Base-by-base conservation (phyloP, 2,797 vertebrate genomes). In the Sebastes miniatus region DNA sequence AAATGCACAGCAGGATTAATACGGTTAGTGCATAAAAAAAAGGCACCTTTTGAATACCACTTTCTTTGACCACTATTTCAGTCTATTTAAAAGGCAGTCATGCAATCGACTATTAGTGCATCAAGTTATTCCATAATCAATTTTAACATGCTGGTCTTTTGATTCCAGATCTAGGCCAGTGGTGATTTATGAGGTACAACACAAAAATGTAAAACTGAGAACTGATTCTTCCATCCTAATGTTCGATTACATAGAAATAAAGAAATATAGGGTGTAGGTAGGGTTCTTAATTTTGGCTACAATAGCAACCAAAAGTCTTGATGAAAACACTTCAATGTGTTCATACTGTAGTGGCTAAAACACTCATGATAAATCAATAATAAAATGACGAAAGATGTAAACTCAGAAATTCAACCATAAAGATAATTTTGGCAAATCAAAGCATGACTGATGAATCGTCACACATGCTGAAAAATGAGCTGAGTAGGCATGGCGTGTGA, bases 341-440 rank as follows among this genome's bases (percentile, higher is more conserved):
- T 87, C 57, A 81, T 83, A 83, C 16, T 79, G 69, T 70, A 62
- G 83, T 78, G 79, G 82, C 32, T 76, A 70, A 80, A 88, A 87
- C 83, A 88, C 86, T 88, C 52, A 79, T 22, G 16, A 77, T 36
- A 80, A 77, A 86, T 66, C 67, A 87, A 86, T 72, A 89, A 76
- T 84, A 88, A 88, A 87, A 91, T 57, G 83, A 84, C 69, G 85
- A 85, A 81, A 81, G 64, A 90, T 89, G 85, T 93, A 93, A 93
- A 95, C 88, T 82, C 69, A 89, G 9, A 89, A 83, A 81, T 76
- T 80, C 64, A 92, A 89, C 70, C 47, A 83, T 82, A 70, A 87
- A 77, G 73, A 87, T 52, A 25, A 86, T 88, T 93, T 94, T 93
- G 91, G 92, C 90, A 92, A 91, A 91, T 87, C 34, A 89, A 91